A percentile compares a stretch with the other conserved stretches of the same genome.
Conservation (phyloP, 2,797 vertebrate species). For the Anguilla anguilla region DNA sequence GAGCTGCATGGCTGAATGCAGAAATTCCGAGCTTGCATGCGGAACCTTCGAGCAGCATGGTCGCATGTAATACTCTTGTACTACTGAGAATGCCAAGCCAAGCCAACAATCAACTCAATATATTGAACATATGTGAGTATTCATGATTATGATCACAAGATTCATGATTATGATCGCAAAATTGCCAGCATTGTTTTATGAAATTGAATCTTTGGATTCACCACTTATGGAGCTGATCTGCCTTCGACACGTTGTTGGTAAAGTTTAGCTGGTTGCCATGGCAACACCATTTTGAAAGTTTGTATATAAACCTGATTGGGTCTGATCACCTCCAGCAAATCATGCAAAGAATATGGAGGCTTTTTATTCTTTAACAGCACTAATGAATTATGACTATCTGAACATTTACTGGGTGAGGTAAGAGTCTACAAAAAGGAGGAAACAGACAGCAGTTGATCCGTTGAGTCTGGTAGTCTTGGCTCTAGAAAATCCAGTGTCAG, state of each 20-base stretch:
- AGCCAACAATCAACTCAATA: neutral
- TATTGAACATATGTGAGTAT: neutral
- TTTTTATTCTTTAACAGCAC: neutral
- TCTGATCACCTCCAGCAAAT: neutral
- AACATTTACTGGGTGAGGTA: neutral
- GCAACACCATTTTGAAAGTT: neutral
- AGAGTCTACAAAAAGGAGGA: neutral
- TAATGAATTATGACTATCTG: neutral
- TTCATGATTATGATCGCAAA: neutral
- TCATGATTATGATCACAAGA: neutral
- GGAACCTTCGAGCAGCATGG: neutral
- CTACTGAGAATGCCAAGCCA: neutral
- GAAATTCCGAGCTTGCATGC: neutral
- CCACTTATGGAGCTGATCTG: neutral
- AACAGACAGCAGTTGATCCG: neutral
- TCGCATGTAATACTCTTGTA: no score
- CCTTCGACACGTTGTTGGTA: neutral
- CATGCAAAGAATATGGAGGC: neutral
- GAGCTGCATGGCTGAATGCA: neutral
- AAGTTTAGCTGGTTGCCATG: neutral
- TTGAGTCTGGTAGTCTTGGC: neutral
- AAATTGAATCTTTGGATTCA: neutral
- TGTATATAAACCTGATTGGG: neutral
- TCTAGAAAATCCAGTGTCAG: slow-evolving; percentile 8
- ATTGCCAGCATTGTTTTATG: neutral